Evolutionary conservation across 2,888 invertebrate species (phyloP).

Genomic region (Notodonta ziczac): DNA sequence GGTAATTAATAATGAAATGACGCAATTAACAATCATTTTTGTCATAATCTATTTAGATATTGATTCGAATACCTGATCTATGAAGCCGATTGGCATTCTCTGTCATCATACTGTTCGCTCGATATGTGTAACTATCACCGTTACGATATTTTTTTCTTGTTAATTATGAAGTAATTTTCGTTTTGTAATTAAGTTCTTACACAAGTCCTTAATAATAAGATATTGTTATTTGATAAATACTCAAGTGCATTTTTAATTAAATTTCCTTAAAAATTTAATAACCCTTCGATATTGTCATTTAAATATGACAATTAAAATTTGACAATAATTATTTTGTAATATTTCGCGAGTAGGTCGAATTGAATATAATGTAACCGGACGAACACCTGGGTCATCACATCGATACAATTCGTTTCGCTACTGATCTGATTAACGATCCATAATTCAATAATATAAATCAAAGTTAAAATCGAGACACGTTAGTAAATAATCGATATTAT

Average conservation of each 20-base stretch:
- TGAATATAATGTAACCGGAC: conserved; percentile 26
- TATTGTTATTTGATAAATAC: too few relatives aligned
- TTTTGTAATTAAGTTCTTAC: too few relatives aligned
- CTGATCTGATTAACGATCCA: conserved; percentile 27
- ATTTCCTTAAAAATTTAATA: too few relatives aligned
- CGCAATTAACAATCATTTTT: not conserved
- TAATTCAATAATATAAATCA: conserved; percentile 31
- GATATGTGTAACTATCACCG: not conserved
- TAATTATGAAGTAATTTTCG: too few relatives aligned
- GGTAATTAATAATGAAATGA: not conserved
- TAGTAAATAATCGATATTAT: conserved; percentile 24
- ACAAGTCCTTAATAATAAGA: too few relatives aligned
- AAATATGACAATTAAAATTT: too few relatives aligned
- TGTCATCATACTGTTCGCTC: not conserved
- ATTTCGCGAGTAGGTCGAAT: conserved; percentile 1
- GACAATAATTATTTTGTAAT: not conserved
- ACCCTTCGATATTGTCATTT: too few relatives aligned
- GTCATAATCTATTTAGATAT: not conserved
- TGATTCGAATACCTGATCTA: too few relatives aligned
- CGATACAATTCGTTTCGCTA: conserved; percentile 22
- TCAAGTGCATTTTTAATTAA: too few relatives aligned
- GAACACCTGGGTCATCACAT: conserved; percentile 34
- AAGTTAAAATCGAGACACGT: conserved; percentile 20
- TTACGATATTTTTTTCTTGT: too few relatives aligned
- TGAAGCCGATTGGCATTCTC: not conserved